These are phyloP conservation scores for Aplysina aerophoba DNA, from an alignment of 37 sponge, comb jelly and placozoan species.

Conservation along the genomic window DNA sequence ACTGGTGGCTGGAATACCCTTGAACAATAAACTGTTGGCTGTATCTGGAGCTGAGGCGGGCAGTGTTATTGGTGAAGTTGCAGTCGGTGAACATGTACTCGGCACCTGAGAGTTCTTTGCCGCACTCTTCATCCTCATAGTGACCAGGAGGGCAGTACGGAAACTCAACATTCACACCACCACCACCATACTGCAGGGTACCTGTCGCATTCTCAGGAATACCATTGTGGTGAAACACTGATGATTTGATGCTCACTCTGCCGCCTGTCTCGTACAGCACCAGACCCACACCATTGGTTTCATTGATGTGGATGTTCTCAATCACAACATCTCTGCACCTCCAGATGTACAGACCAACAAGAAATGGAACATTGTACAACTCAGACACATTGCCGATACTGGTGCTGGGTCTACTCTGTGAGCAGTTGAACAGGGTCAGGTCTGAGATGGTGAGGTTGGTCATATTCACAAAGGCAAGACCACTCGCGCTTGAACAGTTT, in stretches of 20 bases:
- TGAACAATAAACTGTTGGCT: neutral
- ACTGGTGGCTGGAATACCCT: neutral
- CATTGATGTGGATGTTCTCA: neutral
- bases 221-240: constrained; percentile 12
- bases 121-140: neutral
- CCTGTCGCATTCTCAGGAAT: neutral
- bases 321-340: constrained; percentile 8
- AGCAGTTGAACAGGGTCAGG: neutral
- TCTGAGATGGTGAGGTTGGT: constrained; percentile 15
- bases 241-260: neutral
- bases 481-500: neutral
- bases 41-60: neutral
- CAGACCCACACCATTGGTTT: constrained; percentile 15
- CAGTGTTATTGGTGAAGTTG: neutral
- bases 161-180: constrained; percentile 10
- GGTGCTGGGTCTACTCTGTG: neutral
- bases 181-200: neutral
- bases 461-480: constrained; percentile 27
- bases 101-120: neutral
- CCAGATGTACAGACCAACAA: constrained; percentile 23
- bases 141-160: constrained; percentile 24
- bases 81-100: neutral
- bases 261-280: constrained; percentile 23
- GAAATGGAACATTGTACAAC: neutral
- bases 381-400: neutral